Conservation (phyloP, 2,888 invertebrate genomes). For the Callyntrura sp. region DNA sequence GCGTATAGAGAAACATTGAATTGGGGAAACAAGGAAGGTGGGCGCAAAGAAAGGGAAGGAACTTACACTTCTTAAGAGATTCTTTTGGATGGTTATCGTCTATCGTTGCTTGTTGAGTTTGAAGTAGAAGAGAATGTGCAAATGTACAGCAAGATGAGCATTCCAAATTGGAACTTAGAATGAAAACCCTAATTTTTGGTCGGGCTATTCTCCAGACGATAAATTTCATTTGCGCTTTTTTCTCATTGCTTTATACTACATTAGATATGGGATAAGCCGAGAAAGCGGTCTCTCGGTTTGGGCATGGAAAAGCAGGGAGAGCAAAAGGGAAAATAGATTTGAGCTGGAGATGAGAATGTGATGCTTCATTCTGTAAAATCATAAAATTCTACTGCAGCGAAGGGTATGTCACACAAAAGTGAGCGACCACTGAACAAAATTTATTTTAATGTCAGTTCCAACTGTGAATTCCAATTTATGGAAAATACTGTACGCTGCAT, state of each 20-base stretch:
- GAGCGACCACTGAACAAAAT: not conserved
- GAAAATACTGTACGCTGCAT: slow-evolving; percentile 57
- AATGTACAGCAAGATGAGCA: slow-evolving; percentile 15
- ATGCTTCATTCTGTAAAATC: slow-evolving; percentile 37
- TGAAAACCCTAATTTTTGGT: slow-evolving; percentile 69
- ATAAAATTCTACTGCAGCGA: not conserved
- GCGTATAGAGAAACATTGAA: not conserved
- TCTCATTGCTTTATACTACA: slow-evolving; percentile 44
- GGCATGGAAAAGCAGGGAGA: slow-evolving; percentile 6
- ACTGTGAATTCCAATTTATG: slow-evolving; percentile 69
- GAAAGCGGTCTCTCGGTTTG: not conserved
- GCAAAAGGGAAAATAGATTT: not conserved
- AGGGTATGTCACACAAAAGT: not conserved
- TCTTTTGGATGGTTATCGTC: not conserved
- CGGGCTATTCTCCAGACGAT: slow-evolving; percentile 65
- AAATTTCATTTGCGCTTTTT: slow-evolving; percentile 64
- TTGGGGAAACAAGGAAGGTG: not conserved
- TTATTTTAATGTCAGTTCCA: slow-evolving; percentile 39
- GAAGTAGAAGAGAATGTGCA: slow-evolving; percentile 4
- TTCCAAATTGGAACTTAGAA: slow-evolving; percentile 52
- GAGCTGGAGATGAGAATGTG: not conserved
- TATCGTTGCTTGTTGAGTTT: not conserved
- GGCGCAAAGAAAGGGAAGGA: not conserved
- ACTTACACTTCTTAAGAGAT: not conserved
- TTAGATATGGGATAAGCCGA: not conserved